These are phyloP conservation scores for Melanotaenia parkinsoni DNA, from an alignment of 2,797 vertebrate genomes.

Conservation along the genomic window DNA sequence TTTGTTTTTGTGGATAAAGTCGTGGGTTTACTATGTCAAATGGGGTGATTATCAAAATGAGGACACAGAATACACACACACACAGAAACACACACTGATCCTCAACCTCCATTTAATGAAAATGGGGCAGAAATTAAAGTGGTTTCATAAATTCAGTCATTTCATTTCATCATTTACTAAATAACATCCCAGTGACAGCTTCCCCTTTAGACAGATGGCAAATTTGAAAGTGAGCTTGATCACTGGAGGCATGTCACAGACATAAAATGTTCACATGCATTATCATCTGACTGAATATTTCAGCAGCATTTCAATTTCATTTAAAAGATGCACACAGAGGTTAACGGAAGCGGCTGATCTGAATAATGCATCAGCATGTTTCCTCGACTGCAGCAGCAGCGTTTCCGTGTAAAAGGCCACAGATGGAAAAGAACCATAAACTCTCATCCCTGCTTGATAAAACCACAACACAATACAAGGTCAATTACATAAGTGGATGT, in stretches of 20 bases:
- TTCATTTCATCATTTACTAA: slow-evolving; percentile 15
- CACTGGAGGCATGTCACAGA: no score
- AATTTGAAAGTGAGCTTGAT: not conserved
- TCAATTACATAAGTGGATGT: not conserved
- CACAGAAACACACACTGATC: slow-evolving; percentile 36
- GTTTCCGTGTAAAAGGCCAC: not conserved
- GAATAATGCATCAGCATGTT: slow-evolving; percentile 35
- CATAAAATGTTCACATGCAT: slow-evolving; percentile 1
- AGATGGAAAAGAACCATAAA: not conserved
- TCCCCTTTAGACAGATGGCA: not conserved
- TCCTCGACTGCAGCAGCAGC: slow-evolving; percentile 16
- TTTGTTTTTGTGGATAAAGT: slow-evolving; percentile 19
- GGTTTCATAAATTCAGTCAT: slow-evolving; percentile 24
- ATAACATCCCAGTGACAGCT: not conserved
- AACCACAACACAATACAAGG: not conserved
- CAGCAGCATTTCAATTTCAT: slow-evolving; percentile 14
- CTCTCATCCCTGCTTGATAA: not conserved
- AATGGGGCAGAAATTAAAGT: slow-evolving; percentile 52
- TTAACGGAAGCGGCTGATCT: slow-evolving; percentile 27
- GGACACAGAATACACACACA: slow-evolving; percentile 6
- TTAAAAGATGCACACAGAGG: slow-evolving; percentile 36
- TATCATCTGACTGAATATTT: slow-evolving; percentile 14
- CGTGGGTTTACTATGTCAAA: slow-evolving; percentile 39
- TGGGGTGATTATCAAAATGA: slow-evolving; percentile 26
- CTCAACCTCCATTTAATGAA: slow-evolving; percentile 36